Conservation (phyloP, 2,113 vertebrate species). For the Piaya cayana region DNA sequence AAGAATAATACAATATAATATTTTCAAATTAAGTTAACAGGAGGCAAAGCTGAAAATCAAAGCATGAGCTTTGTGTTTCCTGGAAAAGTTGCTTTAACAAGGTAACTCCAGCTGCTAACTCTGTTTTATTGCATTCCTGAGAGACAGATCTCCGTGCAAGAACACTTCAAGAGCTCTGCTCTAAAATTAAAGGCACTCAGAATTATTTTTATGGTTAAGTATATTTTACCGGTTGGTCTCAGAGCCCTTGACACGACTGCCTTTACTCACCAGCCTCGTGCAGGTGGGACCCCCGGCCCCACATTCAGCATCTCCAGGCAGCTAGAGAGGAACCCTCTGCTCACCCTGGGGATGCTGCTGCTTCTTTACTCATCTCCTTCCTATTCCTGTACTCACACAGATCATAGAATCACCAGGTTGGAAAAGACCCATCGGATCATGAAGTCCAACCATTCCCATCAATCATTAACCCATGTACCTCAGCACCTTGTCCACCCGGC, state of each 20-base stretch:
- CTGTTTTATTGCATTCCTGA: conserved; percentile 37
- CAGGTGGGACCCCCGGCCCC: fast-evolving
- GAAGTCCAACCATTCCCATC: too few relatives aligned
- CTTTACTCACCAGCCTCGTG: not conserved
- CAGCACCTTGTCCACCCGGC: too few relatives aligned
- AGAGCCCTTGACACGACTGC: not conserved
- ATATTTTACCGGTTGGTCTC: not conserved
- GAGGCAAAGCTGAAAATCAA: conserved; percentile 15
- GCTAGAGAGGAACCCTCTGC: not conserved
- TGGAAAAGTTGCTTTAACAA: conserved; percentile 20
- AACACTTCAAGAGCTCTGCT: not conserved
- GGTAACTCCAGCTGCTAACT: conserved; percentile 29
- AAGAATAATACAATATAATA: conserved; percentile 23
- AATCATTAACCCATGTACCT: too few relatives aligned
- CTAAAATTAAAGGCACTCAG: not conserved
- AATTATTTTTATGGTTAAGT: not conserved
- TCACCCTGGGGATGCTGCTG: not conserved
- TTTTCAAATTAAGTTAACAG: not conserved
- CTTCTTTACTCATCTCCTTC: not conserved
- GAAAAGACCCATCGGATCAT: too few relatives aligned
- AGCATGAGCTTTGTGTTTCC: conserved; percentile 12
- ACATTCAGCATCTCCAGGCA: fast-evolving
- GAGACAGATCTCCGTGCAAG: not conserved
- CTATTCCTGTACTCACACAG: fast-evolving
- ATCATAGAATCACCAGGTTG: too few relatives aligned